phyloP scores from a whole-genome alignment of 2,113 vertebrate genomes.

The Macaca nemestrina region DNA sequence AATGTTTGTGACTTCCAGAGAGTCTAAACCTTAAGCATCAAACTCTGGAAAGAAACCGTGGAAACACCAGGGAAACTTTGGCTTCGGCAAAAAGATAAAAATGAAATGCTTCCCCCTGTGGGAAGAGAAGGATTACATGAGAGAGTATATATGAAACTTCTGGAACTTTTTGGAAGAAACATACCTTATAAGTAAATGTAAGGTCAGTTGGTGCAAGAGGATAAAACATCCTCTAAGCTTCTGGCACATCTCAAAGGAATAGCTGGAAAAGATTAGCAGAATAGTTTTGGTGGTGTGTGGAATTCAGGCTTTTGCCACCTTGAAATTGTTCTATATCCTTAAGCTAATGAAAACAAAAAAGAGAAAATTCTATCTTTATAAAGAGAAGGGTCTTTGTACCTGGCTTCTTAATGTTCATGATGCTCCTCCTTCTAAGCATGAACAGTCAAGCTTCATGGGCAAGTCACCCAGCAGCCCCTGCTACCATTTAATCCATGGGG shows the following conservation, averaged over 20 bases:
- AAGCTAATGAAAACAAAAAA: neutral
- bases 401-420: neutral
- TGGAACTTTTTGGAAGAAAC: constrained; percentile 51
- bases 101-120: constrained; percentile 43
- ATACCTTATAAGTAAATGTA: constrained; percentile 51
- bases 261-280: constrained; percentile 36
- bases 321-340: neutral
- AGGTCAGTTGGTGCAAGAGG: constrained; percentile 21
- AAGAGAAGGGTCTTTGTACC: neutral
- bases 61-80: constrained; percentile 13
- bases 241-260: constrained; percentile 35
- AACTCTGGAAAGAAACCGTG: neutral
- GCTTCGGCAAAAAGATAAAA: constrained; percentile 16
- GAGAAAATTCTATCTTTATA: neutral
- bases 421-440: neutral
- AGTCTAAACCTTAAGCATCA: constrained; percentile 7
- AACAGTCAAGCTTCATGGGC: neutral
- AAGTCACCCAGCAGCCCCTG: neutral
- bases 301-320: constrained; percentile 17
- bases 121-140: constrained; percentile 38
- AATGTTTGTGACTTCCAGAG: constrained; percentile 34
- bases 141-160: constrained; percentile 20
- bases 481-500: neutral
- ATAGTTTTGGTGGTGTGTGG: neutral
- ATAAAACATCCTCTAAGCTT: constrained; percentile 31